Conservation (phyloP, 2,797 vertebrate genomes). For the Emys orbicularis region DNA sequence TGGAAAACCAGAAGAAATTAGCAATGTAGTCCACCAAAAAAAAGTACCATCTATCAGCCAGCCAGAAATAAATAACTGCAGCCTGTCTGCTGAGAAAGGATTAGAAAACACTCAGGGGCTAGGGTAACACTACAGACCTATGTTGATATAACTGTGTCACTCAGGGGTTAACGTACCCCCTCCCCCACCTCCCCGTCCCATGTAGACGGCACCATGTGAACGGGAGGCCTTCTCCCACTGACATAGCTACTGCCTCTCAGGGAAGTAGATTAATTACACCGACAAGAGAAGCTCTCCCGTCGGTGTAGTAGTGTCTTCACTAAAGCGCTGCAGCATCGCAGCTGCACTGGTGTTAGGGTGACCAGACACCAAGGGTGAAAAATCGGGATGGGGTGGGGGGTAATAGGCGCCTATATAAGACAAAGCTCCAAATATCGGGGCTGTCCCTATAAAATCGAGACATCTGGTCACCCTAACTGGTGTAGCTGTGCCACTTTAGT, state of each 20-base stretch:
- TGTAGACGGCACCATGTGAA: background rate
- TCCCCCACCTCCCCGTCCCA: no score
- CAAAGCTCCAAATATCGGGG: no score
- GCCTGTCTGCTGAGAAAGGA: constrained; percentile 40
- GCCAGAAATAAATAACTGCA: background rate
- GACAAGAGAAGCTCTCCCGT: background rate
- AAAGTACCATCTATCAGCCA: background rate
- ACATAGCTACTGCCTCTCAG: background rate
- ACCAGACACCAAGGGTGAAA: no score
- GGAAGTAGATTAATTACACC: background rate
- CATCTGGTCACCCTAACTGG: no score
- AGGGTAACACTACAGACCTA: background rate
- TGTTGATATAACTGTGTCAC: background rate
- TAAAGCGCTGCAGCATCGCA: background rate
- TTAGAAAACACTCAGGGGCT: background rate
- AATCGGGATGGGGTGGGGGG: no score
- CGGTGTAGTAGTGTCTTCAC: background rate
- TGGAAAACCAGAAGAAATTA: background rate
- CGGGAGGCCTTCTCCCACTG: background rate
- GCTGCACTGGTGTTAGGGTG: no score
- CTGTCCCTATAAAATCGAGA: no score
- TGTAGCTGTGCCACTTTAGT: no score
- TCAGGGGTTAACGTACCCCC: background rate
- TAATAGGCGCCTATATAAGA: no score
- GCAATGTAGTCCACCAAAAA: background rate